These are phyloP conservation scores for Agriopis marginaria DNA, from an alignment of 2,888 invertebrate species.

Conservation along the genomic window DNA sequence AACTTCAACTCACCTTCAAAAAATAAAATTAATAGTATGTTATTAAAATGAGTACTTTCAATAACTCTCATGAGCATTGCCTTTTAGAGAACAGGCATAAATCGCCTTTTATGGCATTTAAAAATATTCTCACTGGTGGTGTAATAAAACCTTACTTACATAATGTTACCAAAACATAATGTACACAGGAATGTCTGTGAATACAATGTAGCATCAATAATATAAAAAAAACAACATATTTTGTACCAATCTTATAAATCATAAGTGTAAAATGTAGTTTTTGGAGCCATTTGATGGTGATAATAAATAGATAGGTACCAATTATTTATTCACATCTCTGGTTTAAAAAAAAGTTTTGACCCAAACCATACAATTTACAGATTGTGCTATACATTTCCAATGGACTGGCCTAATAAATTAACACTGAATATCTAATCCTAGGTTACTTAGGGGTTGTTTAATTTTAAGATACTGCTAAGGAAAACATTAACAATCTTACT, in stretches of 20 bases:
- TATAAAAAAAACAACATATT: conserved; percentile 20
- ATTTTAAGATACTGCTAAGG: conserved; percentile 8
- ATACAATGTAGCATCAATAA: conserved; percentile 20
- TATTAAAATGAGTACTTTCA: conserved; percentile 51
- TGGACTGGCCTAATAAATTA: conserved; percentile 8
- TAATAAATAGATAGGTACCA: conserved; percentile 13
- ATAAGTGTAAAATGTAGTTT: conserved; percentile 22
- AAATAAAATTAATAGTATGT: conserved; percentile 45
- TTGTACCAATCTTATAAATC: conserved; percentile 29
- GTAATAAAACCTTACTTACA: conserved; percentile 26
- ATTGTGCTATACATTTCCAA: conserved; percentile 13
- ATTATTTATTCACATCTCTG: conserved; percentile 7
- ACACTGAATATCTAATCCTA: conserved; percentile 11
- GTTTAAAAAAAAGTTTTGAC: not conserved
- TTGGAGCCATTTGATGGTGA: conserved; percentile 16
- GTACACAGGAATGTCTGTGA: conserved; percentile 40
- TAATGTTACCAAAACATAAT: conserved; percentile 17
- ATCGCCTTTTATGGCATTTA: conserved; percentile 24
- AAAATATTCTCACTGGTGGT: conserved; percentile 36
- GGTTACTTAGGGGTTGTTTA: not conserved
- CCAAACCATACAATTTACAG: conserved; percentile 14
- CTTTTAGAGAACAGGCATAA: conserved; percentile 25
- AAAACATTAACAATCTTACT: conserved; percentile 14
- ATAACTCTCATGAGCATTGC: conserved; percentile 41
- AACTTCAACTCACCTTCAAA: conserved; percentile 48